Evolutionary conservation across 2,888 invertebrate species (phyloP), one percentile per base, ranked within the genome.

Genomic region (Spisula subtruncata): DNA sequence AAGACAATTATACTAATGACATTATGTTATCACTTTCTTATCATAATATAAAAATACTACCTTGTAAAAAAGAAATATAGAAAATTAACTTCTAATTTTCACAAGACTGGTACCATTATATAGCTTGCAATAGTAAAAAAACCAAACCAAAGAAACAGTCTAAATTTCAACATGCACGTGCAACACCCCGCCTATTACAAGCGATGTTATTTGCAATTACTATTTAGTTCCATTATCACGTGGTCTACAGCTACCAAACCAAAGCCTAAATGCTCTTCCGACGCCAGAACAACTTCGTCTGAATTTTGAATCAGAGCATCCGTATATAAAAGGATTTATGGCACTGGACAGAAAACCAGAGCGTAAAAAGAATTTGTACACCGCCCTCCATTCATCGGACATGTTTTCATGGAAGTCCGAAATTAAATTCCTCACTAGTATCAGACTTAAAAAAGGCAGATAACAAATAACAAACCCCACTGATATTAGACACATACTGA

Each of bases 251-350:
- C 6, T 1, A 56, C 20, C 20, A 0, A 56, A 20, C 20, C 16
- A 5, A 56, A 18, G 56, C 20, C 18, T 56, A n/a, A 84, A 0
- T 0, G 35, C 16, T n/a, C 29, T 29, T 0, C 71, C 48, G 0
- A 89, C 85, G 66, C 87, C 84, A 41, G 56, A 87, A 75, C 87
- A 89, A 16, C 80, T 84, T 81, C 79, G 46, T 81, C 92, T 88
- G 54, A 94, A 93, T 35, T 90, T 89, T 6, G 87, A 81, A 79
- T 93, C 93, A 79, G 92, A 92, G 83, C 94, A 92, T 48, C 93
- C 92, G 90, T 94, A 94, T 48, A 95, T 93, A 66, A 95, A 90
- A 0, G 94, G 94, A 84, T 94, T 94, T 14, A 93, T 86, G 0
- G 94, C 92, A 82, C 93, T 91, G 82, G 93, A 92, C 35, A 94